A percentile compares a stretch with the other conserved stretches of the same genome.
Conservation (phyloP, 1,140 invertebrate species). For the Drosophila tani region DNA sequence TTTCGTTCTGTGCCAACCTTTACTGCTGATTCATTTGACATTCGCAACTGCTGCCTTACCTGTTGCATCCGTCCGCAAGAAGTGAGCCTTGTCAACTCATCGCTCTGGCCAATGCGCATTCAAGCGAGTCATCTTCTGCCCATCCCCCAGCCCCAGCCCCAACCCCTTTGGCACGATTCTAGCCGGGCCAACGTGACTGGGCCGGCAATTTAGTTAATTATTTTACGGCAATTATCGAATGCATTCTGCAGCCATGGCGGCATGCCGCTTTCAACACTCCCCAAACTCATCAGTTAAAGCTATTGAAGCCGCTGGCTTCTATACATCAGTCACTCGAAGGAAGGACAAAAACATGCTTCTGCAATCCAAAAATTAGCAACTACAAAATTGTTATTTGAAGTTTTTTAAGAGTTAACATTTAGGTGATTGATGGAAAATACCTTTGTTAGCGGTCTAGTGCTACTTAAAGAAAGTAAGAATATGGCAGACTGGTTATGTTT, state of each 20-base stretch:
- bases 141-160: neutral
- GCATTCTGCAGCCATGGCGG: slow-evolving; percentile 44
- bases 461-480: neutral
- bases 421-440: too few species aligned
- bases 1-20: neutral
- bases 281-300: slow-evolving; percentile 21
- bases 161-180: slow-evolving; percentile 57
- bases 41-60: slow-evolving; percentile 42
- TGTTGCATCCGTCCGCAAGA: slow-evolving; percentile 35
- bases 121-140: slow-evolving; percentile 27
- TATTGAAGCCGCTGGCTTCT: slow-evolving; percentile 38
- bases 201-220: slow-evolving; percentile 67
- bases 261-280: slow-evolving; percentile 59
- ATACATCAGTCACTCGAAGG: slow-evolving; percentile 2
- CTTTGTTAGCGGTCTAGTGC: too few species aligned
- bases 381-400: neutral
- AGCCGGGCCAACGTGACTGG: slow-evolving; percentile 35
- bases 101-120: slow-evolving; percentile 28
- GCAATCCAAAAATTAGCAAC: slow-evolving; percentile 15
- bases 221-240: slow-evolving; percentile 66
- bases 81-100: slow-evolving; percentile 50
- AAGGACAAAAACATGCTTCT: slow-evolving; percentile 20
- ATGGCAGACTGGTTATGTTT: neutral
- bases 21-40: slow-evolving; percentile 59
- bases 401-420: slow-evolving; percentile 10